Evolutionary conservation across 2,113 vertebrate species (phyloP).

Genomic region (Python bivittatus): DNA sequence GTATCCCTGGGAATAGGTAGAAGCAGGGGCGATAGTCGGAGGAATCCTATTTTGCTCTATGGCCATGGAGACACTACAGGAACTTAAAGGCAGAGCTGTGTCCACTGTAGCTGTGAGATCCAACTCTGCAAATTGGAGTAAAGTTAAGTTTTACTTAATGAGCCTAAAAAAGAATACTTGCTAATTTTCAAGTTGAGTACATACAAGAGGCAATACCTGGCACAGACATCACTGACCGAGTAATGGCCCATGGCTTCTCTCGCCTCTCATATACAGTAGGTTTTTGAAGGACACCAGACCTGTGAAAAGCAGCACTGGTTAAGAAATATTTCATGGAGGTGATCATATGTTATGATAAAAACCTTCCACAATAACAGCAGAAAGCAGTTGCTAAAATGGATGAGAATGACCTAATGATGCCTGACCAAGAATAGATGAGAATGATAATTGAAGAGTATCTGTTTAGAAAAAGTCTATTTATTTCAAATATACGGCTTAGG

Average conservation of each 20-base stretch:
- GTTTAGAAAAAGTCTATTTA: not conserved
- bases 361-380: not conserved
- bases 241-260: constrained; percentile 66
- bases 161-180: not conserved
- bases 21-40: constrained; percentile 57
- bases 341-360: not conserved
- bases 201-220: constrained; percentile 81
- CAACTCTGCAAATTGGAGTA: constrained; percentile 62
- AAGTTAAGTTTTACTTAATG: constrained; percentile 35
- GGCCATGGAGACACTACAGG: constrained; percentile 72
- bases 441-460: not conserved
- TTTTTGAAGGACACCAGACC: constrained; percentile 58
- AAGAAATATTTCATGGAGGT: not conserved
- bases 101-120: constrained; percentile 57
- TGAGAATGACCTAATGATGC: not conserved
- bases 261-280: constrained; percentile 57
- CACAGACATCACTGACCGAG: constrained; percentile 62
- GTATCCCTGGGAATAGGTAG: constrained; percentile 72
- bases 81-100: constrained; percentile 53
- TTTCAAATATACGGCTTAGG: not conserved
- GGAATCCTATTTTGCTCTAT: constrained; percentile 72
- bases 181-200: constrained; percentile 57
- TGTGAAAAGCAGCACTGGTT: constrained; percentile 45
- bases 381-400: not conserved
- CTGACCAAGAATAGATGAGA: not conserved